A percentile compares a stretch with the other conserved stretches of the same genome.
Evolutionary conservation across 2,888 invertebrate genomes (phyloP).

Genomic region (Diadegma fenestrale): DNA sequence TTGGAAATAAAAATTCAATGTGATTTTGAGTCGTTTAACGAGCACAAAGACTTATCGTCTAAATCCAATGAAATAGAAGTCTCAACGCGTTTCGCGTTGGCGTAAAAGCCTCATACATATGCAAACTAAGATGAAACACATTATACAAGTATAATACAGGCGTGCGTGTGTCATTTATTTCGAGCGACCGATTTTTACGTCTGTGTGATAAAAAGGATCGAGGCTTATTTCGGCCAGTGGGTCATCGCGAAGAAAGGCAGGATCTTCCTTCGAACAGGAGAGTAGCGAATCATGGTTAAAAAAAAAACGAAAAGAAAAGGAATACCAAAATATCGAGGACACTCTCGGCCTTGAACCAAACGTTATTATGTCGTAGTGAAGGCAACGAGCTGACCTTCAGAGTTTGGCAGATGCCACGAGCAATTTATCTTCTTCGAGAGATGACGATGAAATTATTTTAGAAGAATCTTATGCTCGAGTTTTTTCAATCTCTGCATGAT

Average conservation of each 20-base stretch:
- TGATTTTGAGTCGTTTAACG: background rate
- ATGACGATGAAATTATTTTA: conserved; percentile 37
- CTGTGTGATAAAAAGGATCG: conserved; percentile 53
- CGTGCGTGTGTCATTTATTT: conserved; percentile 11
- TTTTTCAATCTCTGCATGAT: conserved; percentile 6
- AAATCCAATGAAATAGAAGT: conserved; percentile 3
- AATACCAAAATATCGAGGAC: conserved; percentile 58
- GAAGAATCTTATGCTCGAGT: background rate
- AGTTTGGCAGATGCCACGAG: conserved; percentile 59
- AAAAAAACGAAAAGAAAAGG: background rate
- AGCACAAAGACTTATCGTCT: background rate
- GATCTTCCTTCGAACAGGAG: conserved; percentile 28
- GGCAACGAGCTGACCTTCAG: conserved; percentile 34
- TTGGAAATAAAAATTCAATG: conserved; percentile 1
- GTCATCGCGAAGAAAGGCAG: conserved; percentile 45
- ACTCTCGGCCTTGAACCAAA: conserved; percentile 57
- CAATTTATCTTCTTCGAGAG: conserved; percentile 31
- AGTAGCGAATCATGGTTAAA: conserved; percentile 1
- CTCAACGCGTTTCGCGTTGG: conserved; percentile 14
- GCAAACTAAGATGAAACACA: conserved; percentile 6
- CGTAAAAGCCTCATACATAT: conserved; percentile 28
- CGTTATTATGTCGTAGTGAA: conserved; percentile 26
- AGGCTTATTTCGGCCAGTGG: conserved; percentile 62
- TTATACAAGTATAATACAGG: background rate
- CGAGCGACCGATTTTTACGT: conserved; percentile 41